Conservation (phyloP, 2,113 vertebrate genomes). For the Coptodon rendalli region DNA sequence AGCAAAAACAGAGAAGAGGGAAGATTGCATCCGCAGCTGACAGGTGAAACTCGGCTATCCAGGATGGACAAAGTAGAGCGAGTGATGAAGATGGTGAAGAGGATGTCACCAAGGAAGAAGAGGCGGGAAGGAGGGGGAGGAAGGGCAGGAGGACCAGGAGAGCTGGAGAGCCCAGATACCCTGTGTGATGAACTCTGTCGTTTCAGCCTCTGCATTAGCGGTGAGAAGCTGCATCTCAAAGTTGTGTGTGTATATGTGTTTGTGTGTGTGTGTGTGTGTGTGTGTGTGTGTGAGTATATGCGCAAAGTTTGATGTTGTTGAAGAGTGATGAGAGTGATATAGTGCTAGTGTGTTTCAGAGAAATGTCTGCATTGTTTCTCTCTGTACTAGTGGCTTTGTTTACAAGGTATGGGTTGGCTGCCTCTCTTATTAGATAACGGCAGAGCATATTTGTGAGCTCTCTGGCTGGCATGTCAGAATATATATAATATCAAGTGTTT, state of each 20-base stretch:
- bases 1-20: not conserved
- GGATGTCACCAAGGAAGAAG: conserved; percentile 64
- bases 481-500: not conserved
- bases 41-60: not conserved
- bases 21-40: not conserved
- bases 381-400: not conserved
- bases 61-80: conserved; percentile 64
- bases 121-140: conserved; percentile 43
- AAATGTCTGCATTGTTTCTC: not conserved
- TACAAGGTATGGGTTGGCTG: not conserved
- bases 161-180: conserved; percentile 57
- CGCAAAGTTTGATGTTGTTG: not conserved
- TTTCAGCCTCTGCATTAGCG: conserved; percentile 58
- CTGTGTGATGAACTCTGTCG: conserved; percentile 61
- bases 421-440: not conserved
- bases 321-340: not conserved
- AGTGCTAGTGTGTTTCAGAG: not conserved
- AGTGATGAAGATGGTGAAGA: conserved; percentile 67
- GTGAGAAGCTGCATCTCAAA: conserved; percentile 24
- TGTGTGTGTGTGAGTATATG: not conserved
- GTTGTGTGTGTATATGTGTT: not conserved
- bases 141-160: conserved; percentile 23
- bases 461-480: not conserved
- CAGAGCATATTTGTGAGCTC: not conserved
- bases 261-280: not conserved